Evolutionary conservation across 2,113 vertebrate species (phyloP).

Genomic region (Prunella fulvescens): DNA sequence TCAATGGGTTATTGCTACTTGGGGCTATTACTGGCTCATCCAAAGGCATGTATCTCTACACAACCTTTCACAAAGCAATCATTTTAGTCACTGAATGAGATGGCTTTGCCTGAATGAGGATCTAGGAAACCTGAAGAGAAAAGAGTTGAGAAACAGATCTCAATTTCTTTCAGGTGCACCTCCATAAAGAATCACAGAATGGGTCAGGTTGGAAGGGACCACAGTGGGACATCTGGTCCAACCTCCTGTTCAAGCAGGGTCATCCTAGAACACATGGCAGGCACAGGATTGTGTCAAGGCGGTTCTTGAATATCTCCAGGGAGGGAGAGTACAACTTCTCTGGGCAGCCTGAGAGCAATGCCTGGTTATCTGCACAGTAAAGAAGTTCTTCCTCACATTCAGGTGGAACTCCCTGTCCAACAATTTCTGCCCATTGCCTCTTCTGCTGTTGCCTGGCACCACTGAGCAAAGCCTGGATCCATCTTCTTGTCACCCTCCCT

Average conservation of each 20-base stretch:
- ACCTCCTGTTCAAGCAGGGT: not conserved
- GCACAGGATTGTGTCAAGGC: not conserved
- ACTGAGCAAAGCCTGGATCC: not conserved
- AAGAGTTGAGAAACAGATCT: not conserved
- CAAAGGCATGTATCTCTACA: not conserved
- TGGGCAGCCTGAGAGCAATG: not conserved
- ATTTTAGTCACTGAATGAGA: not conserved
- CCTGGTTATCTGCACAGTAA: rapidly evolving
- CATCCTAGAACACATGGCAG: not conserved
- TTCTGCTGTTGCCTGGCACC: too few relatives aligned
- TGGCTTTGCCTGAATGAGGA: not conserved
- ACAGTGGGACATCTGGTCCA: not conserved
- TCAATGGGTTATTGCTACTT: not conserved
- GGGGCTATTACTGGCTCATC: not conserved
- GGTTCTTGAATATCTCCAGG: not conserved
- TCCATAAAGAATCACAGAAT: not conserved
- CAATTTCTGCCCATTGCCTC: not conserved
- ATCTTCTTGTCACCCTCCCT: not conserved
- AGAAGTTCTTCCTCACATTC: not conserved
- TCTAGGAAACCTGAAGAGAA: not conserved
- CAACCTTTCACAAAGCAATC: not conserved
- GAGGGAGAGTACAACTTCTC: not conserved
- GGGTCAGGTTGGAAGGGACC: not conserved
- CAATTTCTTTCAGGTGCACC: not conserved
- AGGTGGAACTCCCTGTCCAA: not conserved